Percentiles rank a stretch among this genome's conserved stretches.
Conservation (phyloP, 2,888 invertebrate species). For the Macrophya annulata region DNA sequence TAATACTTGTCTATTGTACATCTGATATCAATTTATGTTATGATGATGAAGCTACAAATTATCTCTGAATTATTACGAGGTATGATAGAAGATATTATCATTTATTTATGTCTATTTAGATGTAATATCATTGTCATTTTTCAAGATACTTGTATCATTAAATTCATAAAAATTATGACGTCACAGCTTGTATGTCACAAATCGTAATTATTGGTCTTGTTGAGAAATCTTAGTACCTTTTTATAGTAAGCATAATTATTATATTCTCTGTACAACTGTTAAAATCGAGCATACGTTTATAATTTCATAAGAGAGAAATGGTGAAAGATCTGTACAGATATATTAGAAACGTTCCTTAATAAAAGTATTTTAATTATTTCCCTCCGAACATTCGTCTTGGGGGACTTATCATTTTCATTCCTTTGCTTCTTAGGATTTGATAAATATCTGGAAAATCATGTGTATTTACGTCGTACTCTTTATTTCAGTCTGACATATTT, state of each 20-base stretch:
- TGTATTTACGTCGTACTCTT: slow-evolving; percentile 49
- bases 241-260: slow-evolving; percentile 46
- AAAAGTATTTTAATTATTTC: slow-evolving; percentile 37
- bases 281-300: background rate
- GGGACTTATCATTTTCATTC: slow-evolving; percentile 27
- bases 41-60: background rate
- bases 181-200: background rate
- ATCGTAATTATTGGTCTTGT: background rate
- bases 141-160: slow-evolving; percentile 12
- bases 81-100: slow-evolving; percentile 9
- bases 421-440: slow-evolving; percentile 37
- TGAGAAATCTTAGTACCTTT: background rate
- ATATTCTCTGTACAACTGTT: slow-evolving; percentile 39
- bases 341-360: slow-evolving; percentile 43
- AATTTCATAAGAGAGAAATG: slow-evolving; percentile 35
- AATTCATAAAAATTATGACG: background rate
- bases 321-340: slow-evolving; percentile 42
- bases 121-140: background rate
- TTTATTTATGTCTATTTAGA: background rate
- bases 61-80: background rate
- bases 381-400: slow-evolving; percentile 28
- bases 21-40: background rate
- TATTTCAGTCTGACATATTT: slow-evolving; percentile 52
- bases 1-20: background rate
- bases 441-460: slow-evolving; percentile 39